These are phyloP conservation scores for Atrina japonica DNA, from an alignment of 2,888 invertebrate genomes.

Conservation along the genomic window DNA sequence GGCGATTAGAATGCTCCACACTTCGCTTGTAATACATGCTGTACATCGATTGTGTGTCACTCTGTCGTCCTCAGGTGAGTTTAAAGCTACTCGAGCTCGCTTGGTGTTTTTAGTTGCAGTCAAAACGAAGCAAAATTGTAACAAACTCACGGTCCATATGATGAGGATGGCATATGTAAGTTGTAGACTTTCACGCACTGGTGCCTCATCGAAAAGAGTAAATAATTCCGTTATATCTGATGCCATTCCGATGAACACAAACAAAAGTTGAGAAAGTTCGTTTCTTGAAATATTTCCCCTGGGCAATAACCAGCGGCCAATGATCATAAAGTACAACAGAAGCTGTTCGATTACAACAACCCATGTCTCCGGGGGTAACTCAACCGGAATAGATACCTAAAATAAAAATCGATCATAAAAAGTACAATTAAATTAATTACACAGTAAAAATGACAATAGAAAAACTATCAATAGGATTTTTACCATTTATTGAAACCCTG, in stretches of 20 bases:
- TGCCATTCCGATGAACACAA: slow-evolving; percentile 79
- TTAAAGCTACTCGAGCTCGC: slow-evolving; percentile 45
- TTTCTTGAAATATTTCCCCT: slow-evolving; percentile 64
- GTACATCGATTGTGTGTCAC: slow-evolving; percentile 33
- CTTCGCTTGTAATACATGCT: slow-evolving; percentile 71
- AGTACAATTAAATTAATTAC: not conserved
- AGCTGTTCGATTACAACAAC: slow-evolving; percentile 62
- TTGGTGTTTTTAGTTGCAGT: slow-evolving; percentile 62
- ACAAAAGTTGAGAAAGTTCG: slow-evolving; percentile 72
- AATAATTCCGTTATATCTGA: slow-evolving; percentile 71
- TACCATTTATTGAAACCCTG: too few relatives aligned
- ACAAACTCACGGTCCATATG: slow-evolving; percentile 75
- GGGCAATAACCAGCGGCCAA: slow-evolving; percentile 65
- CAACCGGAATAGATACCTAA: slow-evolving; percentile 50
- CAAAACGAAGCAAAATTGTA: slow-evolving; percentile 82
- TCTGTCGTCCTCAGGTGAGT: slow-evolving; percentile 6
- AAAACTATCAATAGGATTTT: too few relatives aligned
- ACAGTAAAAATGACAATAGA: too few relatives aligned
- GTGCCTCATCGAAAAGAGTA: slow-evolving; percentile 63
- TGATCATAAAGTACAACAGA: slow-evolving; percentile 63
- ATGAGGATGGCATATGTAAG: slow-evolving; percentile 82
- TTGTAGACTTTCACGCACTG: slow-evolving; percentile 78
- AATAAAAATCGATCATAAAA: not conserved
- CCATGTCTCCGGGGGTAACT: slow-evolving; percentile 61
- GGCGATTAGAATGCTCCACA: slow-evolving; percentile 81